Percentiles rank a stretch among this genome's conserved stretches.
Evolutionary conservation across 2,113 vertebrate species (phyloP).

Genomic region (Thamnaconus septentrionalis): DNA sequence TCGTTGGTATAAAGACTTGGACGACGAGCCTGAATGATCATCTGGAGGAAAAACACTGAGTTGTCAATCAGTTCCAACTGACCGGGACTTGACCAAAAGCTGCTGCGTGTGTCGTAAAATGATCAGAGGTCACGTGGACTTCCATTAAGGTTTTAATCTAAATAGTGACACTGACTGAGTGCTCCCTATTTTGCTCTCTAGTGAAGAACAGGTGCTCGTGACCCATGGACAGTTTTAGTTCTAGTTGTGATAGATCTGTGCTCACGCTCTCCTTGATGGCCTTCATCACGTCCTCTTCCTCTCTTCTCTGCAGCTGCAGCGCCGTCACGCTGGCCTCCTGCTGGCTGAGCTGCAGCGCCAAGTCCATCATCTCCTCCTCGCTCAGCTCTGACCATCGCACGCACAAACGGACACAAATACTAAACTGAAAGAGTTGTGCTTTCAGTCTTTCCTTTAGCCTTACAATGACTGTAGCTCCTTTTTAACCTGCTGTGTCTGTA

Average conservation of each 20-base stretch:
- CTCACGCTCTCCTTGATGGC: constrained; percentile 92
- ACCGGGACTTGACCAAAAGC: no score
- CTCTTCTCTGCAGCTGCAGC: constrained; percentile 78
- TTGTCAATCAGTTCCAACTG: no score
- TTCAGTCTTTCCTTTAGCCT: background rate
- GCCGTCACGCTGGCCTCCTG: constrained; percentile 84
- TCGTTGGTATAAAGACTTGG: background rate
- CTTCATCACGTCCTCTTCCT: constrained; percentile 87
- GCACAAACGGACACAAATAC: background rate
- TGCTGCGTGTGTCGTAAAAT: no score
- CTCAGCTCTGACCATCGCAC: constrained; percentile 83
- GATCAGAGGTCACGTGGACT: no score
- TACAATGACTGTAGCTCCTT: background rate
- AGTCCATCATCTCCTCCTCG: constrained; percentile 91
- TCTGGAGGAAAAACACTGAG: constrained; percentile 14
- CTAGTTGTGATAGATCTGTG: constrained; percentile 7
- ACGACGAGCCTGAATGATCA: constrained; percentile 22
- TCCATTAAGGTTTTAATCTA: no score
- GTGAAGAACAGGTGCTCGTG: no score
- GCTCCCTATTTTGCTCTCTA: no score
- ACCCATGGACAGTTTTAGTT: background rate
- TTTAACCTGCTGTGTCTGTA: background rate
- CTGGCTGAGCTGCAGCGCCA: constrained; percentile 89
- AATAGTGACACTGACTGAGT: no score
- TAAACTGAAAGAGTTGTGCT: no score